Evolutionary conservation across 2,888 invertebrate species (phyloP).

Genomic region (Eupsilia transversa): DNA sequence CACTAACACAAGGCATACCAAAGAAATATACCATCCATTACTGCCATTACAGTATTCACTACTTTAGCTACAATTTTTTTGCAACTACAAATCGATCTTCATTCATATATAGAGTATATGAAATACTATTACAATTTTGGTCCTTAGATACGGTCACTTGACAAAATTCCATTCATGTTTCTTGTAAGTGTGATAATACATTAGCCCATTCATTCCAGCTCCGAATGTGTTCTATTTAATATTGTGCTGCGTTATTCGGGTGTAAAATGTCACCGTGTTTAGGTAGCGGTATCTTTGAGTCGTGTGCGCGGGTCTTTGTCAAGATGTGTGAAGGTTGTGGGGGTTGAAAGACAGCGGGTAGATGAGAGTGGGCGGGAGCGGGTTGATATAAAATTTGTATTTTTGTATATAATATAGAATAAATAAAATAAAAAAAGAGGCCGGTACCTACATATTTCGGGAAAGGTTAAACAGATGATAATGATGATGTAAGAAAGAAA

Average conservation of each 20-base stretch:
- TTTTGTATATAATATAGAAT: too few species aligned
- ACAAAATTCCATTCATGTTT: slow-evolving; percentile 57
- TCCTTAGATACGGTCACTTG: slow-evolving; percentile 63
- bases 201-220: slow-evolving; percentile 46
- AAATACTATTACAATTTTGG: slow-evolving; percentile 61
- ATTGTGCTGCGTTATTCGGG: slow-evolving; percentile 69
- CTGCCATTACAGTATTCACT: slow-evolving; percentile 34
- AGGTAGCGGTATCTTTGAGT: slow-evolving; percentile 85
- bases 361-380: slow-evolving; percentile 41
- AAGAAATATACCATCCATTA: slow-evolving; percentile 50
- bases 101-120: slow-evolving; percentile 65
- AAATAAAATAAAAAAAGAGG: too few species aligned
- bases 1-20: background rate
- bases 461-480: too few species aligned
- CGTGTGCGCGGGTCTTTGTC: slow-evolving; percentile 66
- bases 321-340: slow-evolving; percentile 57
- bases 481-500: background rate
- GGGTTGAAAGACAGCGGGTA: slow-evolving; percentile 61
- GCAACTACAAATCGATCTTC: slow-evolving; percentile 58
- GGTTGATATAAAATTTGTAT: background rate
- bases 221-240: slow-evolving; percentile 60
- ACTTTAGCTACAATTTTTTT: slow-evolving; percentile 23
- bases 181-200: slow-evolving; percentile 50
- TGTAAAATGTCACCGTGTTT: slow-evolving; percentile 80
- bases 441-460: too few species aligned